Evolutionary conservation across 35 echinoderm and acorn worm species (phyloP), one percentile per base, ranked within the genome.

Genomic region (Nesometra sesokonis): DNA sequence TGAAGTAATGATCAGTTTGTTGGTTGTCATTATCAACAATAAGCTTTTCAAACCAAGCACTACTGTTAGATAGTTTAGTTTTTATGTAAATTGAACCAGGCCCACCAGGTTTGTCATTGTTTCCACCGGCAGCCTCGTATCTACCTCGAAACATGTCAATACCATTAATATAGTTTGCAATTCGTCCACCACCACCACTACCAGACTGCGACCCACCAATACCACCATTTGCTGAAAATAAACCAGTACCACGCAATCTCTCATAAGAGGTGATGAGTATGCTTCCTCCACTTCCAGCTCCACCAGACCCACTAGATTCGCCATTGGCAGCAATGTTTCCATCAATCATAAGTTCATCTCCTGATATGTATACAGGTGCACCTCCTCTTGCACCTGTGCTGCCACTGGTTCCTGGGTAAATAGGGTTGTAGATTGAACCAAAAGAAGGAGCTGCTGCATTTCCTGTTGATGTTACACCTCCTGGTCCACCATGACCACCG

Each of bases 171-270:
- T 92, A 89, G 2, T 89, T 76, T 3, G 90, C 94, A 80, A 96
- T 92, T 21, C 94, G 84, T 34, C 94, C 94, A 81, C 94, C 94
- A 85, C 94, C 85, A 21, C 94, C 94, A 92, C 90, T 92, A 5
- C 94, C 94, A 81, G 87, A 89, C 31, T 15, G 19, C 1, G 30
- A 3, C 7, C 47, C 37, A 17, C 46, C 84, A 57, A 85, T 52
- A 19, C 94, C 94, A 39, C 94, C 94, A n/a, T 17, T 78, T 19
- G 94, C 87, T 33, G 87, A 87, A 11, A 96, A 80, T 0, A 77
- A 57, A 35, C 94, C 94, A 34, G 46, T 46, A 29, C 94, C 94
- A 46, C 46, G 82, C 32, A 92, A 77, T 17, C 34, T 29, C 27
- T 77, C 36, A 47, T 35, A 78, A 32, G 84, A 87, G 2, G n/a